Evolutionary conservation across 2,113 vertebrate species (phyloP).

Genomic region (Zosterops borbonicus): DNA sequence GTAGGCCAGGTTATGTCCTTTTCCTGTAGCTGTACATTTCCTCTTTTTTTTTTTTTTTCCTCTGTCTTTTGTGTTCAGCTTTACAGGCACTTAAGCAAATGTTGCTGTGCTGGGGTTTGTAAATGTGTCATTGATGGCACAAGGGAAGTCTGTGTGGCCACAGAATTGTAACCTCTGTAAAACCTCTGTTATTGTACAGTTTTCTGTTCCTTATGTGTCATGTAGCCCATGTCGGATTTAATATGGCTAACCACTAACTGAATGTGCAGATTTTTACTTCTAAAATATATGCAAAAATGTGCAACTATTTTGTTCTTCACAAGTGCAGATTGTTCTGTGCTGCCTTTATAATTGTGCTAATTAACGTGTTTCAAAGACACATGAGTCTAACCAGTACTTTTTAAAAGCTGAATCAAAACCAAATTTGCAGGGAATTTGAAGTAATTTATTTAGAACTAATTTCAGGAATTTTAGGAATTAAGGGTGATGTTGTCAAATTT

Average conservation of each 20-base stretch:
- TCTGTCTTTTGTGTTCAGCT: neutral
- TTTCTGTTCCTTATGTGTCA: neutral
- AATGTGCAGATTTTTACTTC: neutral
- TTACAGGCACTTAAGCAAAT: neutral
- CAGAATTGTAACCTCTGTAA: neutral
- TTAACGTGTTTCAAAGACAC: neutral
- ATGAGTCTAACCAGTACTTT: neutral
- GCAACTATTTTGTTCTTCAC: conserved; percentile 12
- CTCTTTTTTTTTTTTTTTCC: neutral
- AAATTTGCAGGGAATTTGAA: neutral
- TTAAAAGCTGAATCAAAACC: conserved; percentile 6
- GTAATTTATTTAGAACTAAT: neutral
- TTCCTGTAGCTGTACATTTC: neutral
- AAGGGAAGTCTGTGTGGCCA: neutral
- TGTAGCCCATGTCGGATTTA: neutral
- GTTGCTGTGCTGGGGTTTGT: neutral
- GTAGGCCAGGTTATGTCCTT: neutral
- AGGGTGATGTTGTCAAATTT: neutral
- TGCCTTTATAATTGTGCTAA: conserved; percentile 30
- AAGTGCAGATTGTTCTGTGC: conserved; percentile 5
- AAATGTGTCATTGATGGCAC: neutral
- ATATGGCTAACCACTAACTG: neutral
- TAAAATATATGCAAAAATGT: conserved; percentile 4
- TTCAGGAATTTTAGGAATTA: neutral
- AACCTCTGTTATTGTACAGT: neutral